Base-by-base conservation (phyloP, 2,888 invertebrate species). In the Leucozona laternaria region DNA sequence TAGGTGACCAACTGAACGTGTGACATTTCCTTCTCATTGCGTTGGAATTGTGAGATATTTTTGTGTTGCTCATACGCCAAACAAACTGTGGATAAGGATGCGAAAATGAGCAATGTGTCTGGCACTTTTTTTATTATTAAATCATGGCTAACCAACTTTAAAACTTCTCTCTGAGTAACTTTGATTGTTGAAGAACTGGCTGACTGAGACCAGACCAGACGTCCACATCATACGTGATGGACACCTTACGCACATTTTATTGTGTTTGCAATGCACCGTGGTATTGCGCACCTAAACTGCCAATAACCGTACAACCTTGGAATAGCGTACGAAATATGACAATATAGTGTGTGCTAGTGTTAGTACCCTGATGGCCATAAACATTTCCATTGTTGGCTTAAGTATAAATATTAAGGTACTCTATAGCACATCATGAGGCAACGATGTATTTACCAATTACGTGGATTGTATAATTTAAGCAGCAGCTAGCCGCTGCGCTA, bases 391-490 rank as follows among this genome's bases (percentile, higher is more conserved):
- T 81, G 81, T 85, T 73, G 85, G 68, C 50, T 77, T 85, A 45
- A 80, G 57, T 77, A 68, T 71, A 57, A 66, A 66, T 48, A 66
- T 66, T 66, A 40, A 68, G 68, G 53, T 84, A 80, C 50, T 40
- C 60, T 8, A 60, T 68, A 48, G 80, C 66, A 17, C 64, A 13
- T 15, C 40, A 80, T 85, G 84, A 77, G 85, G 85, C 73, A 85
- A 85, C 80, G 72, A 72, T 72, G 77, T 78, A 85, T 85, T 85
- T 85, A 85, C 85, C 85, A 85, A 85, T 85, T 85, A 85, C 81
- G 85, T 85, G 85, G 53, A 80, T 85, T 81, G 81, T 81, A 78
- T 85, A 80, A 76, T 75, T 84, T 79, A 64, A 75, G 50, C 79
- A 48, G 55, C 48, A 31, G 17, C 45, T 15, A 31, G 31, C 11